These are phyloP conservation scores for Lepus europaeus DNA, from an alignment of 2,113 vertebrate genomes.

Conservation along the genomic window DNA sequence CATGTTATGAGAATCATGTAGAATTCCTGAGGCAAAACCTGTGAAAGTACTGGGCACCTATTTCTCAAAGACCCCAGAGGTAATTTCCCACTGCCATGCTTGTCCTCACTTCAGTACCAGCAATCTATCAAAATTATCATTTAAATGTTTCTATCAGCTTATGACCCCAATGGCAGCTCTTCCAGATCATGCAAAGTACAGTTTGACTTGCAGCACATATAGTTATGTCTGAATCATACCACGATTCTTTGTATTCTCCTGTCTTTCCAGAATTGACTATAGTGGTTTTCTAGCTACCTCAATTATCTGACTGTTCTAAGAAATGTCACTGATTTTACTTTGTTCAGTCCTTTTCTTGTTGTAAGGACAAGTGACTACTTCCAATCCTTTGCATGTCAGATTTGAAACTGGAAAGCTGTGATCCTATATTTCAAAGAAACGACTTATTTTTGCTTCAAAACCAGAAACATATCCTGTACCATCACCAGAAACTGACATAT, in stretches of 20 bases:
- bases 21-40: neutral
- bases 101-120: neutral
- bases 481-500: neutral
- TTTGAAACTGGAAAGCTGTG: neutral
- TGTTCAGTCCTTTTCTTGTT: neutral
- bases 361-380: neutral
- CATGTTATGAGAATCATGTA: neutral
- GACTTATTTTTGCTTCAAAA: slow-evolving; percentile 10
- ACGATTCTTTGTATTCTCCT: neutral
- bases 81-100: neutral
- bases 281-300: neutral
- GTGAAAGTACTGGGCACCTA: neutral
- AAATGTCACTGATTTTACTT: neutral
- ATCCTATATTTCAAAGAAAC: neutral
- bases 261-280: neutral
- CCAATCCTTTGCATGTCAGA: neutral
- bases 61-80: neutral
- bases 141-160: neutral
- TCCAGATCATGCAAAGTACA: neutral
- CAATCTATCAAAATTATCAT: neutral
- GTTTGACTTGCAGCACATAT: neutral
- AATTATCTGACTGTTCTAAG: neutral
- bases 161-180: neutral
- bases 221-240: neutral
- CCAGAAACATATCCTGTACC: neutral